phyloP scores from a whole-genome alignment of 2,797 vertebrate species.

The Coregonus sp. region DNA sequence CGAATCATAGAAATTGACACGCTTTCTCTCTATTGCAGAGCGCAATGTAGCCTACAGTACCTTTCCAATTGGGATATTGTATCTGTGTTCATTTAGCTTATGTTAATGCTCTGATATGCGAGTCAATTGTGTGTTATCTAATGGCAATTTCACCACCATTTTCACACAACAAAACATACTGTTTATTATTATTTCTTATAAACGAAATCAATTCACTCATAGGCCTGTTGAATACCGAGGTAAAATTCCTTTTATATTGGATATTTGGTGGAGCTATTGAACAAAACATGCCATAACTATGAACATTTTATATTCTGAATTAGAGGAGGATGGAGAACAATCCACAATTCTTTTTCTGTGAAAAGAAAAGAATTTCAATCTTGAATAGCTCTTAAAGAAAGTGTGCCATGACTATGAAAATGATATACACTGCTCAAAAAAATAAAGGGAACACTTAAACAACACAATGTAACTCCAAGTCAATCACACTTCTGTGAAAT shows the following conservation, averaged over 20 bases:
- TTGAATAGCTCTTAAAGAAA: no score
- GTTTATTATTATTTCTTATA: neutral
- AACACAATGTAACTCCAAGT: no score
- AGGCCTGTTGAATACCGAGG: neutral
- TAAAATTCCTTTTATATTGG: neutral
- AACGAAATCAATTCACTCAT: neutral
- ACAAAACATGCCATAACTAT: neutral
- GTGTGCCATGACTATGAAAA: no score
- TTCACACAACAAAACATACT: neutral
- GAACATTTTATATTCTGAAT: no score
- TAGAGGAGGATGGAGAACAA: no score
- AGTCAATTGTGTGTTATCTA: neutral
- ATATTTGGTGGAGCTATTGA: neutral
- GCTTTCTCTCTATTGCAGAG: neutral
- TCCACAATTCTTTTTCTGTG: no score
- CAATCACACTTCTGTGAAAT: no score
- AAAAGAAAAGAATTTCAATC: no score
- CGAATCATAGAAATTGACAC: neutral
- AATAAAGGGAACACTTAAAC: no score
- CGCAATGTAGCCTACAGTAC: neutral
- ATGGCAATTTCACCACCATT: neutral
- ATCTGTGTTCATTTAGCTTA: neutral
- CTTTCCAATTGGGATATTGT: neutral
- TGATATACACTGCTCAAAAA: no score
- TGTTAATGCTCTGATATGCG: neutral